Conservation (phyloP, 53 echinoderm and acorn worm genomes). For the Hippasteria phrygiana region DNA sequence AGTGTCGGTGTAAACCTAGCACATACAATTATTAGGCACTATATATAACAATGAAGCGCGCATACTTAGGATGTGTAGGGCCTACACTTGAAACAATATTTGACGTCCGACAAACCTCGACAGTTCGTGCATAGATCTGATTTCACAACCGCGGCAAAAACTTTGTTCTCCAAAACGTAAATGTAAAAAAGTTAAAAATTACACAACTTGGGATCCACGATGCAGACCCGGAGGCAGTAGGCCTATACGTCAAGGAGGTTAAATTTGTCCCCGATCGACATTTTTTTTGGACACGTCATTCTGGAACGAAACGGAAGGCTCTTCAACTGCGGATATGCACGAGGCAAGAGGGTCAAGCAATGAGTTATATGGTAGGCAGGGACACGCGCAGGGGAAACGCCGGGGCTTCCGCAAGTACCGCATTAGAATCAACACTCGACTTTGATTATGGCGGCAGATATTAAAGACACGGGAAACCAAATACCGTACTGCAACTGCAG, state of each 20-base stretch:
- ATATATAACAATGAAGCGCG: no score
- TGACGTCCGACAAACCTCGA: not conserved
- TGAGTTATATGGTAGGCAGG: slow-evolving; percentile 15
- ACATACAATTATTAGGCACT: no score
- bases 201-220: slow-evolving; percentile 21
- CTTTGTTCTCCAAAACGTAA: not conserved
- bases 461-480: not conserved
- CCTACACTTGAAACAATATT: not conserved
- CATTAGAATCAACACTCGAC: slow-evolving; percentile 32
- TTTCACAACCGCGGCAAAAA: not conserved
- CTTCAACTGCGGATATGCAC: slow-evolving; percentile 60
- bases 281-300: slow-evolving; percentile 17
- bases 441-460: slow-evolving; percentile 15
- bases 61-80: no score
- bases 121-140: not conserved
- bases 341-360: slow-evolving; percentile 43
- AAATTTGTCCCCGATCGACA: slow-evolving; percentile 15
- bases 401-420: slow-evolving; percentile 29
- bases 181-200: not conserved
- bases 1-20: no score
- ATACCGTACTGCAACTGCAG: no score
- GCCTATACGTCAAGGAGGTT: not conserved
- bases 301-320: not conserved
- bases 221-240: slow-evolving; percentile 14
- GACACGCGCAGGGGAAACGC: slow-evolving; percentile 42